Evolutionary conservation across 1,140 invertebrate genomes (phyloP).

Genomic region (Octopus sinensis): DNA sequence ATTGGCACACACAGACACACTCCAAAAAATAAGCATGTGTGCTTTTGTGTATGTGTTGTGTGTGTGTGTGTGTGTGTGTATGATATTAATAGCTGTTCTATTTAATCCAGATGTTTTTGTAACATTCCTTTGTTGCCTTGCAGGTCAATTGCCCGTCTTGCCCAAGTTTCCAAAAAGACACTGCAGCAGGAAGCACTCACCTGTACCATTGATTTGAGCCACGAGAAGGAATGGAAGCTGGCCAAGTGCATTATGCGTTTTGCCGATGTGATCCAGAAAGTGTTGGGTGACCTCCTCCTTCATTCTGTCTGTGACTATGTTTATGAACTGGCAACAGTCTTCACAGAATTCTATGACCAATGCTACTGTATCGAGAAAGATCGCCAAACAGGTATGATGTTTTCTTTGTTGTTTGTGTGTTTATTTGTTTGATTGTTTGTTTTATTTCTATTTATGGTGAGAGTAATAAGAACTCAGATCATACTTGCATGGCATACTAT

Average conservation of each 20-base stretch:
- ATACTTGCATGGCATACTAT: background rate
- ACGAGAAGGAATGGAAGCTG: slow-evolving; percentile 93
- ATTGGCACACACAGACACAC: too few species aligned
- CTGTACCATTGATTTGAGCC: slow-evolving; percentile 69
- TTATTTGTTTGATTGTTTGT: background rate
- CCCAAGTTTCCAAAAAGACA: slow-evolving; percentile 63
- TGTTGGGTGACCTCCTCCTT: slow-evolving; percentile 79
- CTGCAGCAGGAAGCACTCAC: slow-evolving; percentile 62
- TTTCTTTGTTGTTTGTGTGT: background rate
- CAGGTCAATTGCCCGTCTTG: slow-evolving; percentile 51
- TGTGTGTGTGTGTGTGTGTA: too few species aligned
- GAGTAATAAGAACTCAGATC: background rate
- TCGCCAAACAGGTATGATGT: slow-evolving; percentile 38
- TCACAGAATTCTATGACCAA: slow-evolving; percentile 95
- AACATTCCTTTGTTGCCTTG: too few species aligned
- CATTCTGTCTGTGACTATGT: slow-evolving; percentile 93
- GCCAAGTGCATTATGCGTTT: slow-evolving; percentile 78
- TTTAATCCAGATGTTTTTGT: too few species aligned
- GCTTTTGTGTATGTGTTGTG: too few species aligned
- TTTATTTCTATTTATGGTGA: background rate
- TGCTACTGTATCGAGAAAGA: slow-evolving; percentile 96
- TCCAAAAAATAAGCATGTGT: too few species aligned
- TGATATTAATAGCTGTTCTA: too few species aligned
- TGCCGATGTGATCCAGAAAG: slow-evolving; percentile 81
- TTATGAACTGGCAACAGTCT: slow-evolving; percentile 88